These are phyloP conservation scores for Agonopterix heracliana DNA, from an alignment of 2,888 invertebrate genomes.

Conservation along the genomic window DNA sequence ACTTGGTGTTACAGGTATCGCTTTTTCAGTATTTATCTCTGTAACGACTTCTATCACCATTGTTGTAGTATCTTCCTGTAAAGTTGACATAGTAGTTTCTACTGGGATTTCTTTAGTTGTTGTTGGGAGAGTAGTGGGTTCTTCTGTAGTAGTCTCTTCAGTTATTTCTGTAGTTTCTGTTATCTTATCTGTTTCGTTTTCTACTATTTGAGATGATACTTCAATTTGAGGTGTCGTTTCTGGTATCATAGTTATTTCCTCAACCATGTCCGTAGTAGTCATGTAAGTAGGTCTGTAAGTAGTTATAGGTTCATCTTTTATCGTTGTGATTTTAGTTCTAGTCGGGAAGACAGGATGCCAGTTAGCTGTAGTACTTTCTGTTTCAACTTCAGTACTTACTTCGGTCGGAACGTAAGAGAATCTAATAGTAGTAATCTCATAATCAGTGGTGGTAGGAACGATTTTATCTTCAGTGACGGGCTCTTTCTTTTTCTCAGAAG, in stretches of 20 bases:
- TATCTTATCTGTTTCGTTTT: conserved; percentile 27
- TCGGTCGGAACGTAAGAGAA: conserved; percentile 61
- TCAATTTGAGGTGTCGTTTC: conserved; percentile 48
- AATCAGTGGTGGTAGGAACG: conserved; percentile 40
- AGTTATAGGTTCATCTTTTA: conserved; percentile 48
- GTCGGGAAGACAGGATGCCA: conserved; percentile 54
- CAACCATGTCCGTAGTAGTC: conserved; percentile 39
- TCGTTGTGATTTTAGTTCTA: conserved; percentile 39
- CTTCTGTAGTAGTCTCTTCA: conserved; percentile 17
- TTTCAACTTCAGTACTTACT: conserved; percentile 28
- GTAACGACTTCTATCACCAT: conserved; percentile 43
- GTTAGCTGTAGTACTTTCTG: conserved; percentile 24
- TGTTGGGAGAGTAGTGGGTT: conserved; percentile 17
- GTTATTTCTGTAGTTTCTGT: conserved; percentile 23
- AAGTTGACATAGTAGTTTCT: conserved; percentile 15
- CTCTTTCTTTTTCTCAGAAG: conserved; percentile 39
- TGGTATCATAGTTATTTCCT: conserved; percentile 44
- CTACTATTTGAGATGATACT: conserved; percentile 48
- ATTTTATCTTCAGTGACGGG: conserved; percentile 24
- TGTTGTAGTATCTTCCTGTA: conserved; percentile 37
- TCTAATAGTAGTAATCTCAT: conserved; percentile 65
- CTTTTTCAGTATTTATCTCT: conserved; percentile 51
- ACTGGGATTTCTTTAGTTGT: conserved; percentile 10
- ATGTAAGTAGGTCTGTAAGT: conserved; percentile 60
- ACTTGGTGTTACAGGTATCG: conserved; percentile 27